Conservation (phyloP, 2,113 vertebrate genomes). For the cat (Felis catus) region DNA sequence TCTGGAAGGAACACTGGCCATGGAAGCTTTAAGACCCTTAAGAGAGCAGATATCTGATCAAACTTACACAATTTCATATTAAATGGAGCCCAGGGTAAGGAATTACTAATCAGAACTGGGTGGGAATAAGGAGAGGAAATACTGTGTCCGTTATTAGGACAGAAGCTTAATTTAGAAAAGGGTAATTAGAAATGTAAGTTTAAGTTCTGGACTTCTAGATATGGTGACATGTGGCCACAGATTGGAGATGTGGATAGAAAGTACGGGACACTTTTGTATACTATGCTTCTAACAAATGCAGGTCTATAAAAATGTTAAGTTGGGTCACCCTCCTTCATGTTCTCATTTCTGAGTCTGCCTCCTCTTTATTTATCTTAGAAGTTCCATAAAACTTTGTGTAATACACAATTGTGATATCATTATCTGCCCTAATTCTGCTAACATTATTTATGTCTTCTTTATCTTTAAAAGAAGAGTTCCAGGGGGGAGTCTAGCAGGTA, state of each 20-base stretch:
- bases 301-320: background rate
- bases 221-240: background rate
- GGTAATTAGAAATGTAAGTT: background rate
- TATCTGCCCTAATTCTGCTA: background rate
- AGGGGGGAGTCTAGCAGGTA: background rate
- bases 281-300: background rate
- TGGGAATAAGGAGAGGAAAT: background rate
- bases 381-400: background rate
- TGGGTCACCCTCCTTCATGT: background rate
- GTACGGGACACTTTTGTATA: background rate
- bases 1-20: slow-evolving; percentile 44
- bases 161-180: background rate
- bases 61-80: background rate
- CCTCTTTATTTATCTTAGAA: background rate
- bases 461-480: background rate
- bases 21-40: slow-evolving; percentile 31
- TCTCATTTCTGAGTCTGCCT: background rate
- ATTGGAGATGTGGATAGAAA: background rate
- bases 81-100: slow-evolving; percentile 43
- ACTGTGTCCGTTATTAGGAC: background rate
- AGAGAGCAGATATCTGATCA: slow-evolving; percentile 47
- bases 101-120: background rate
- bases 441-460: background rate
- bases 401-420: background rate
- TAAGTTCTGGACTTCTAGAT: background rate